Conservation (phyloP, 2,797 vertebrate genomes). For the Melanotaenia pygmaea region DNA sequence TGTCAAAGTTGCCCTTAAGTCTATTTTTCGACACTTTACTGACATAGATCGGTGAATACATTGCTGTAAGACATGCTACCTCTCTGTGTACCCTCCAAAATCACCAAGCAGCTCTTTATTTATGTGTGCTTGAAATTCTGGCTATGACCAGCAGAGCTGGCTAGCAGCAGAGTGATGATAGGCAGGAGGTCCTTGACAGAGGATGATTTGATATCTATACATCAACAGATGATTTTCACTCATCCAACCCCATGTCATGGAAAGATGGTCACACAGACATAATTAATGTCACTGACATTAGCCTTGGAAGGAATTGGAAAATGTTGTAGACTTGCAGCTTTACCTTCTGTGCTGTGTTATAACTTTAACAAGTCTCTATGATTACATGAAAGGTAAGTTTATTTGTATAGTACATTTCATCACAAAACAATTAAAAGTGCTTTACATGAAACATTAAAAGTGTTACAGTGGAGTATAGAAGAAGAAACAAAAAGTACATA, state of each 20-base stretch:
- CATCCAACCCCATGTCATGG: slow-evolving; percentile 39
- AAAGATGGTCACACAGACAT: slow-evolving; percentile 24
- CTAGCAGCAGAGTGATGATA: slow-evolving; percentile 15
- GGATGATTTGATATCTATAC: slow-evolving; percentile 24
- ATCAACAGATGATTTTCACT: slow-evolving; percentile 49
- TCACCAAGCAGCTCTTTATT: slow-evolving; percentile 10
- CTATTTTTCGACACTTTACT: not conserved
- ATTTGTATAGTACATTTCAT: too few relatives aligned
- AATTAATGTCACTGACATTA: slow-evolving; percentile 12
- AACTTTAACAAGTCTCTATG: too few relatives aligned
- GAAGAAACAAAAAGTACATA: too few relatives aligned
- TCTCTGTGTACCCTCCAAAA: not conserved
- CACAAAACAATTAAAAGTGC: too few relatives aligned
- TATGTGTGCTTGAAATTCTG: slow-evolving; percentile 14
- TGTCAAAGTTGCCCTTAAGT: not conserved
- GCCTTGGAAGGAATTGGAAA: slow-evolving; percentile 20
- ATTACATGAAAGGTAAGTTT: too few relatives aligned
- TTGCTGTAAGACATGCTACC: not conserved
- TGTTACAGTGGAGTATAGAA: too few relatives aligned
- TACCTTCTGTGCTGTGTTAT: too few relatives aligned
- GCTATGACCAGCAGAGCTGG: slow-evolving; percentile 6
- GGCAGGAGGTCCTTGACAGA: slow-evolving; percentile 12
- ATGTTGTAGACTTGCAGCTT: not conserved
- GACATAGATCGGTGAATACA: not conserved
- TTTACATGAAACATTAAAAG: too few relatives aligned